A percentile compares a stretch with the other conserved stretches of the same genome.
phyloP scores from a whole-genome alignment of 2,113 vertebrate genomes.

The Prionailurus viverrinus region DNA sequence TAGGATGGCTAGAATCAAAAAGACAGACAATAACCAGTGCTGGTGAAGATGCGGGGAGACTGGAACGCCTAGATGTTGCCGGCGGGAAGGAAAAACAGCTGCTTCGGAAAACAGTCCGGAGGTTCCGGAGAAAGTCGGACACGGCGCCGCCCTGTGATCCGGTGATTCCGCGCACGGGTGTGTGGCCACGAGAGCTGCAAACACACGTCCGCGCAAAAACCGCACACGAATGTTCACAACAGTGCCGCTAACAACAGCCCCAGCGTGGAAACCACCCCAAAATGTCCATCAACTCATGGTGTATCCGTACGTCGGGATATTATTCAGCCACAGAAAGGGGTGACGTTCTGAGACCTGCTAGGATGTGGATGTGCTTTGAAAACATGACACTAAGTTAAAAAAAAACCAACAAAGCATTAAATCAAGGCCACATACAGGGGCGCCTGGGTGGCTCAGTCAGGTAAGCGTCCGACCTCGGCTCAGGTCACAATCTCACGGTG shows the following conservation, averaged over 20 bases:
- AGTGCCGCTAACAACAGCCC: not conserved
- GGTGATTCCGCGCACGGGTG: rapidly evolving
- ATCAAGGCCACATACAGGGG: too few species aligned
- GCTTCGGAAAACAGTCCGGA: not conserved
- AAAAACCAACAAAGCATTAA: too few species aligned
- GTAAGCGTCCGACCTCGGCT: too few species aligned
- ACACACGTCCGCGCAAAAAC: rapidly evolving
- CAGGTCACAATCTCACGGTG: too few species aligned
- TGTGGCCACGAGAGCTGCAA: not conserved
- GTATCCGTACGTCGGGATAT: rapidly evolving
- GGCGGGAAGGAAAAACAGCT: not conserved
- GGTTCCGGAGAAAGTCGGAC: not conserved
- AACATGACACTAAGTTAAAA: not conserved
- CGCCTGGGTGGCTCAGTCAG: too few species aligned
- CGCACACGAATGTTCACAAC: rapidly evolving
- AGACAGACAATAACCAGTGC: not conserved
- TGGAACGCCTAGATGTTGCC: rapidly evolving
- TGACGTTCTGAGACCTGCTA: not conserved
- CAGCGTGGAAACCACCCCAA: not conserved
- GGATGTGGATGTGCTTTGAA: rapidly evolving
- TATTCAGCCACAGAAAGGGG: not conserved
- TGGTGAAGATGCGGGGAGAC: not conserved
- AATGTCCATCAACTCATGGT: not conserved
- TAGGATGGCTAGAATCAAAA: not conserved
- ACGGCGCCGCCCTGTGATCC: rapidly evolving